Percentiles rank a stretch among this genome's conserved stretches.
Conservation (phyloP, 1,140 invertebrate genomes). For the Hypsibius dujardini region DNA sequence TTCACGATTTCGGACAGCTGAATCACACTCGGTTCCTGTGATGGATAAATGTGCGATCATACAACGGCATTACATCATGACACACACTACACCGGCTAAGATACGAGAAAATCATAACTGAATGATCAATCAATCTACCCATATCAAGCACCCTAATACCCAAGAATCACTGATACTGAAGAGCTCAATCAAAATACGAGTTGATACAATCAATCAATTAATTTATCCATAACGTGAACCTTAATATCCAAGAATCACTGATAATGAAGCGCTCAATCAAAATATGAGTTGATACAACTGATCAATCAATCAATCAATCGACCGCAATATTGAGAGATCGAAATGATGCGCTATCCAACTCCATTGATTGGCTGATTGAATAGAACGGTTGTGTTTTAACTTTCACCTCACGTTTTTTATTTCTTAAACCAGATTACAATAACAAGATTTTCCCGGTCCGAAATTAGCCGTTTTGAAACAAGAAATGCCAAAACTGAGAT, state of each 20-base stretch:
- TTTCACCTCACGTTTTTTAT: no score
- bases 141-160: neutral
- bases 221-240: neutral
- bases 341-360: no score
- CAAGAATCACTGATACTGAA: neutral
- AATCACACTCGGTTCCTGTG: neutral
- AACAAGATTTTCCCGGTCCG: neutral
- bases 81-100: no score
- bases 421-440: neutral
- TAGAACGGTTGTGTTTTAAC: no score
- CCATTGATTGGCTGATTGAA: no score
- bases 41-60: no score
- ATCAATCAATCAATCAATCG: neutral
- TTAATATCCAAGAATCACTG: neutral
- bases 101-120: no score
- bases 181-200: neutral
- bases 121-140: no score
- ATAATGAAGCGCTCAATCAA: neutral
- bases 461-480: neutral
- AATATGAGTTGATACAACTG: neutral
- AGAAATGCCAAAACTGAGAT: neutral
- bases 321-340: neutral
- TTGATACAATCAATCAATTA: no score
- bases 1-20: conserved; percentile 10
- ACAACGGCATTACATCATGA: no score